Evolutionary conservation across 2,113 vertebrate species (phyloP).

Genomic region (Oceanodroma tethys): DNA sequence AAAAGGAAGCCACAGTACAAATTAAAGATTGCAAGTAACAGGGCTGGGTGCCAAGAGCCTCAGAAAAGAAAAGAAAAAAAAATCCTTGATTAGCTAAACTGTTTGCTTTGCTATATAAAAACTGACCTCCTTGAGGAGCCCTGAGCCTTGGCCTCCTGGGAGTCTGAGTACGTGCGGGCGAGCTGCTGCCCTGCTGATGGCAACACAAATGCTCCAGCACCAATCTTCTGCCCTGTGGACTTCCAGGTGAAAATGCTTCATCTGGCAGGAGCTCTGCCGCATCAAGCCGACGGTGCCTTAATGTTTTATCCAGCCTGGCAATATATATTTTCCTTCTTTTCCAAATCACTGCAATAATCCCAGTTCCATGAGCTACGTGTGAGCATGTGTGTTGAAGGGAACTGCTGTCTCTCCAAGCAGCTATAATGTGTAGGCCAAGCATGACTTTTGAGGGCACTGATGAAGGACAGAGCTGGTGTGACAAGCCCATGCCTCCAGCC

Average conservation of each 20-base stretch:
- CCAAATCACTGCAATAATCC: neutral
- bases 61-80: conserved; percentile 39
- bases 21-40: conserved; percentile 56
- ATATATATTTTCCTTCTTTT: neutral
- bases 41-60: conserved; percentile 52
- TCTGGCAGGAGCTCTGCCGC: neutral
- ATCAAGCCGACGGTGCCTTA: neutral
- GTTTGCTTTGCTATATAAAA: conserved; percentile 72
- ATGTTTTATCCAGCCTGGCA: neutral
- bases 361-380: neutral
- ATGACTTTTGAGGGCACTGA: neutral
- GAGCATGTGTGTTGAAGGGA: neutral
- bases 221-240: neutral
- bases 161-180: conserved; percentile 44
- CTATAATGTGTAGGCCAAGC: neutral
- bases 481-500: neutral
- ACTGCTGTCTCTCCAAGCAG: fast-evolving
- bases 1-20: conserved; percentile 64
- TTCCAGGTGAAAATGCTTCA: conserved; percentile 25
- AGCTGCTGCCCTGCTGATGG: conserved; percentile 18
- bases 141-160: conserved; percentile 10
- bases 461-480: neutral
- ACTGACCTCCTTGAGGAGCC: conserved; percentile 40
- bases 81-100: conserved; percentile 57
- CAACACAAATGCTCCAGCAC: neutral